Evolutionary conservation across 2,888 invertebrate species (phyloP).

Genomic region (Diaprepes abbreviatus): DNA sequence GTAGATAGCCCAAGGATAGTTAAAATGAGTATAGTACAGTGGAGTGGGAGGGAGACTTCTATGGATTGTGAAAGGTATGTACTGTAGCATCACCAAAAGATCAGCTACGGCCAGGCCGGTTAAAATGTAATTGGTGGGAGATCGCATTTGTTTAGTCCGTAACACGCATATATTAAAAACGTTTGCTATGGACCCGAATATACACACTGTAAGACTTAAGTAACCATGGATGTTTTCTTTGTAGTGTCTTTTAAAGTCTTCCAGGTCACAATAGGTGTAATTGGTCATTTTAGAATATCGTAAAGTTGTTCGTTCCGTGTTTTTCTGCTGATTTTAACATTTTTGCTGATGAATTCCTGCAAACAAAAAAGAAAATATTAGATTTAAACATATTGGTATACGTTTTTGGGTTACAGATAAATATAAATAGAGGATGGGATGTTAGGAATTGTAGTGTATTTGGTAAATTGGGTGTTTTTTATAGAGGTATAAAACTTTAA

Average conservation of each 20-base stretch:
- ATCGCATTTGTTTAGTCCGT: constrained; percentile 81
- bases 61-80: constrained; percentile 79
- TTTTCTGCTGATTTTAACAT: not conserved
- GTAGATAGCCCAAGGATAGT: constrained; percentile 78
- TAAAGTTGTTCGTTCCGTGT: constrained; percentile 10
- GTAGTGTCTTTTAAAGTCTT: constrained; percentile 51
- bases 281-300: constrained; percentile 37
- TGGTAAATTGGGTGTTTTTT: no score
- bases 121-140: constrained; percentile 85
- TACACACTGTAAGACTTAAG: constrained; percentile 84
- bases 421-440: no score
- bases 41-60: constrained; percentile 44
- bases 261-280: constrained; percentile 51
- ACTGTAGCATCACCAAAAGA: constrained; percentile 88
- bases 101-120: constrained; percentile 88
- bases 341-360: constrained; percentile 10
- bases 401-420: no score
- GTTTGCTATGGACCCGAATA: constrained; percentile 89
- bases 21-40: constrained; percentile 72
- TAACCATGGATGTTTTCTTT: constrained; percentile 76
- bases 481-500: no score
- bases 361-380: constrained; percentile 1
- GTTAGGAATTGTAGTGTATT: no score
- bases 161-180: constrained; percentile 86
- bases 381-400: no score